Base-by-base conservation (phyloP, 1,140 invertebrate genomes). In the Gryon sp. region DNA sequence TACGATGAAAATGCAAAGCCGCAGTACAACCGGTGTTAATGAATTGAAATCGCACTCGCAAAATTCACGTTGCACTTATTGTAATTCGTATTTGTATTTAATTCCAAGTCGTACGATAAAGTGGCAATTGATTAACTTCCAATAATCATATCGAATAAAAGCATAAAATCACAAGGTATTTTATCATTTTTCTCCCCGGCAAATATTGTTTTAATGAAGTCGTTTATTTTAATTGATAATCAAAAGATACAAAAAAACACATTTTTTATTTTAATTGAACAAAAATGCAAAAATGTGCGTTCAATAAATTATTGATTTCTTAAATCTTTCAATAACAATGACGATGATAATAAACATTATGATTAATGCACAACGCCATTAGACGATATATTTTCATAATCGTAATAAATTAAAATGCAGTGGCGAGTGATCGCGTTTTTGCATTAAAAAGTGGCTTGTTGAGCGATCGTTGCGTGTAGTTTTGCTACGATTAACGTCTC, bases 251-350 rank as follows among this genome's bases (percentile, higher is more conserved):
- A n/a, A n/a, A n/a, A n/a, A n/a, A n/a, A n/a, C n/a, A n/a, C n/a
- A n/a, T n/a, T n/a, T n/a, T n/a, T n/a, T n/a, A n/a, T n/a, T n/a
- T n/a, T n/a, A n/a, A n/a, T n/a, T n/a, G n/a, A n/a, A n/a, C n/a
- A n/a, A n/a, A n/a, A n/a, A n/a, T n/a, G n/a, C n/a, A n/a, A n/a
- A n/a, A n/a, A n/a, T n/a, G n/a, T n/a, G n/a, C n/a, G n/a, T n/a
- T n/a, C n/a, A n/a, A n/a, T n/a, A n/a, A n/a, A n/a, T n/a, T n/a
- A n/a, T n/a, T n/a, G n/a, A n/a, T n/a, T n/a, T n/a, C n/a, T n/a
- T n/a, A n/a, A n/a, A n/a, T n/a, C n/a, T n/a, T n/a, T 68, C 38
- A 57, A 57, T 57, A 68, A 48, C n/a, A 57, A 57, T 36, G 16
- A 19, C 14, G 43, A 48, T 40, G 52, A 57, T 48, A 57, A 55